phyloP scores from a whole-genome alignment of 2,888 invertebrate genomes.

The Tipula lateralis region DNA sequence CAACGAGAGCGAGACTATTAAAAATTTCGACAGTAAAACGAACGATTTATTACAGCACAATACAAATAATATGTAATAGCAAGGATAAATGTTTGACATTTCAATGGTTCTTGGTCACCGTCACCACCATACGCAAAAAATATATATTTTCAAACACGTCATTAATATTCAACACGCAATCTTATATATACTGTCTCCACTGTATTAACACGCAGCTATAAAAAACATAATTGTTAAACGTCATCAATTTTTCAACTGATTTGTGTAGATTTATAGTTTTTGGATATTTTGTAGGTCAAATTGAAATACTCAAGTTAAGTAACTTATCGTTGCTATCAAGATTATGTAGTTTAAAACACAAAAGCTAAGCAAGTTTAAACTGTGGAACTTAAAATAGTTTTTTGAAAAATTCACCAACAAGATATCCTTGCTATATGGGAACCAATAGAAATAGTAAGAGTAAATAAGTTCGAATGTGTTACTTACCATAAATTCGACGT shows the following conservation, averaged over 20 bases:
- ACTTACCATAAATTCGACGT: slow-evolving; percentile 51
- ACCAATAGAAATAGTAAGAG: no score
- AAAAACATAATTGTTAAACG: not conserved
- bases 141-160: not conserved
- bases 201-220: not conserved
- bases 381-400: no score
- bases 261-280: not conserved
- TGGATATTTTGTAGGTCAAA: not conserved
- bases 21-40: not conserved
- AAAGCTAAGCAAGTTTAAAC: no score
- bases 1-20: not conserved
- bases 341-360: no score
- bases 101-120: not conserved
- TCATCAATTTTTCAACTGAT: not conserved
- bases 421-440: no score
- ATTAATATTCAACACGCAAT: not conserved
- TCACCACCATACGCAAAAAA: not conserved
- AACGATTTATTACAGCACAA: not conserved
- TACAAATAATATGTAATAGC: no score
- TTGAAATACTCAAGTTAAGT: not conserved
- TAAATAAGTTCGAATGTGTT: not conserved
- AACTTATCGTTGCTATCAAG: no score
- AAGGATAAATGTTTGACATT: not conserved
- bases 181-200: not conserved
- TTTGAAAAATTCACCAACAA: no score